A percentile compares a stretch with the other conserved stretches of the same genome.
These are phyloP conservation scores for Heliconius cydno DNA, from an alignment of 2,888 invertebrate genomes.

Conservation along the genomic window DNA sequence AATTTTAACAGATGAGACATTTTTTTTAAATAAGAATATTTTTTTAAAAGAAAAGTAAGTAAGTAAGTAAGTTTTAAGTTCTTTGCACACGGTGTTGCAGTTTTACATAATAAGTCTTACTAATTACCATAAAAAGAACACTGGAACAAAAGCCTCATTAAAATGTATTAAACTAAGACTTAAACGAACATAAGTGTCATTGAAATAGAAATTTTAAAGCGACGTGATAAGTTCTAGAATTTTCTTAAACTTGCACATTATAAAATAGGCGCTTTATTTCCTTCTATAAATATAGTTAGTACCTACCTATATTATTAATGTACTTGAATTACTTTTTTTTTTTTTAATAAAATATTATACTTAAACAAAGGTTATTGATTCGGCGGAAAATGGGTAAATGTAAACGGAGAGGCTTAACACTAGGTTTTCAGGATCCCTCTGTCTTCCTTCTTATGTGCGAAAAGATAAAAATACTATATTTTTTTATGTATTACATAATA, in stretches of 20 bases:
- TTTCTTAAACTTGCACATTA: not conserved
- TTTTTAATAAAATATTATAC: not conserved
- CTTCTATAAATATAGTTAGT: not conserved
- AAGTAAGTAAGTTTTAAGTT: no score
- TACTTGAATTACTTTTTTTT: not conserved
- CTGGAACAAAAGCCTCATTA: slow-evolving; percentile 42
- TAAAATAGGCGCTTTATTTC: not conserved
- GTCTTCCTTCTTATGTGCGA: no score
- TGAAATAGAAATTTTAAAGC: slow-evolving; percentile 18
- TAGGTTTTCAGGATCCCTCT: no score
- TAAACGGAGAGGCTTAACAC: no score
- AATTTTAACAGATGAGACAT: no score
- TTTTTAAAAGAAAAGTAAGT: no score
- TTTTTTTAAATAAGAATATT: no score
- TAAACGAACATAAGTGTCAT: slow-evolving; percentile 5
- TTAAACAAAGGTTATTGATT: not conserved
- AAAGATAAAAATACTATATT: no score
- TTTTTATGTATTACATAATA: not conserved
- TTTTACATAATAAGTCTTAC: slow-evolving; percentile 31
- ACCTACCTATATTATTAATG: not conserved
- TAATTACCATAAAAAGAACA: slow-evolving; percentile 42
- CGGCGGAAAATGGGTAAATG: no score
- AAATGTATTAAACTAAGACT: slow-evolving; percentile 39
- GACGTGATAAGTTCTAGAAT: not conserved
- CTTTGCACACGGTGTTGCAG: not conserved